Conservation (phyloP, 2,113 vertebrate species). For the Tricholaema leucomelas region DNA sequence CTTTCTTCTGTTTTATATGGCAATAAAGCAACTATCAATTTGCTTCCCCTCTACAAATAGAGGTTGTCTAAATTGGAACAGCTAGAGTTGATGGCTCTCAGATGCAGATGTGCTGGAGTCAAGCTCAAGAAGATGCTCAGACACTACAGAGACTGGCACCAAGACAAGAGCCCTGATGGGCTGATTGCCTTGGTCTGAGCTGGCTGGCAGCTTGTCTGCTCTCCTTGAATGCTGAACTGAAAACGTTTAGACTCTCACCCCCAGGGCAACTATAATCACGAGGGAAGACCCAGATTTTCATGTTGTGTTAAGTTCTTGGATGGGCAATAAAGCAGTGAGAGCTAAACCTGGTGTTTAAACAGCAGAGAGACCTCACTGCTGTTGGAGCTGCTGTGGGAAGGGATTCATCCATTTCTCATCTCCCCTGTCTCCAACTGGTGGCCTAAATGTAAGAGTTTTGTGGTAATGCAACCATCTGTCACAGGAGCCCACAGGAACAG, state of each 20-base stretch:
- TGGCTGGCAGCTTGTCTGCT: not conserved
- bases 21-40: not conserved
- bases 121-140: not conserved
- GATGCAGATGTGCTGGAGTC: constrained; percentile 1
- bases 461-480: not conserved
- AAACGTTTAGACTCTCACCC: not conserved
- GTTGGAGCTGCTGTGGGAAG: not conserved
- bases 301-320: rapidly evolving
- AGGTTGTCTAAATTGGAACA: not conserved
- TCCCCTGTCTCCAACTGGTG: not conserved
- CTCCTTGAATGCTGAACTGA: not conserved
- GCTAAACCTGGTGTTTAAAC: not conserved
- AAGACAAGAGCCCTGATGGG: not conserved
- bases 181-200: not conserved
- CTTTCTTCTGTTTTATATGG: not conserved
- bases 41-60: not conserved
- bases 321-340: not conserved
- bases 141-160: not conserved
- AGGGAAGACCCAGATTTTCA: not conserved
- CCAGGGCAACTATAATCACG: not conserved
- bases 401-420: not conserved
- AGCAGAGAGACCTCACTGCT: not conserved
- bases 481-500: not conserved
- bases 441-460: not conserved
- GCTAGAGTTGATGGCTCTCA: not conserved